Evolutionary conservation across 1,140 invertebrate genomes (phyloP), one percentile per base, ranked within the genome.

Genomic region (Drosophila sucinea): DNA sequence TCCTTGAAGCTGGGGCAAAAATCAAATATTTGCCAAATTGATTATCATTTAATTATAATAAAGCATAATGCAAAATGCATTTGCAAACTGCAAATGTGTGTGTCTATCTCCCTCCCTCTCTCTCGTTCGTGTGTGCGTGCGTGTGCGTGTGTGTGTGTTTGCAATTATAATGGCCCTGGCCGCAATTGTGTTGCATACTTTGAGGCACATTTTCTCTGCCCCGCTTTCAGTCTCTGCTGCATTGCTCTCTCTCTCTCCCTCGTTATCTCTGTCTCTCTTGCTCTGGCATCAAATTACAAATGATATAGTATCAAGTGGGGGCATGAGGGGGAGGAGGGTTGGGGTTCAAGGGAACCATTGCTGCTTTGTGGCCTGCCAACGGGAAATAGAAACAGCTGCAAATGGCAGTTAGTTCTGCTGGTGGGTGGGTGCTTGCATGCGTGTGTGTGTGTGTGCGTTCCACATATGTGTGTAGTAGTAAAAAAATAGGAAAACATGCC

Each of bases 1-100:
- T 54, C 63, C 63, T 27, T 33, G n/a, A 60, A 57, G 38, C 60
- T 57, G n/a, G 25, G 44, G 23, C 25, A 65, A 67, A 65, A 62
- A 64, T 77, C 84, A 83, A 87, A 83, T 86, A 86, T 86, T 85
- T 82, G 84, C 79, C 84, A 77, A 87, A 86, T 87, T 87, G 83
- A 86, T 86, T 83, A 87, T 87, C 79, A 86, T 86, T 86, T 86
- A 86, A 86, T 86, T 86, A 86, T 79, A 83, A 77, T 75, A 87
- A 73, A 87, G 83, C 83, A 79, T 67, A 79, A 70, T 76, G 83
- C 84, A 67, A 73, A 87, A 82, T 79, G 73, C 67, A 66, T 77
- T 40, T 70, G 70, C 83, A 69, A 77, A 65, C 65, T 69, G 62
- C 51, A 87, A 57, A 64, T 79, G 63, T 69, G 60, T 66, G 47